A percentile compares a stretch with the other conserved stretches of the same genome.
phyloP scores from a whole-genome alignment of 2,113 vertebrate species.

The Anoura caudifer region DNA sequence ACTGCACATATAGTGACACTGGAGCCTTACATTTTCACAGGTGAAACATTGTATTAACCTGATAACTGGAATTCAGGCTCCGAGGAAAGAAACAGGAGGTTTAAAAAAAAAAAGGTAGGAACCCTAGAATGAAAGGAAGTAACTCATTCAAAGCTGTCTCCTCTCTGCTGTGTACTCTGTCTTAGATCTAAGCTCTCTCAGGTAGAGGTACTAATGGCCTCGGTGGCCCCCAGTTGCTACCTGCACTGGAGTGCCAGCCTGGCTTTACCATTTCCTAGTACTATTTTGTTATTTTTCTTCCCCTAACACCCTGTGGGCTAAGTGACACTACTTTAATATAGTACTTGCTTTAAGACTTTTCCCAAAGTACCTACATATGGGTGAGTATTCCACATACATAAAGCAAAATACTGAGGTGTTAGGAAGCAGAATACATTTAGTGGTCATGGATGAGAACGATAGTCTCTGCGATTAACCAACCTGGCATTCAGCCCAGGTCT shows the following conservation, averaged over 20 bases:
- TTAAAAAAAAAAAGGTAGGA: not conserved
- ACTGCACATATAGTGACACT: constrained; percentile 2
- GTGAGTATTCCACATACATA: not conserved
- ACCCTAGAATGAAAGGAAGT: fast-evolving
- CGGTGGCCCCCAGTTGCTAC: not conserved
- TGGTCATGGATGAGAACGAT: not conserved
- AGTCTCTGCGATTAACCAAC: not conserved
- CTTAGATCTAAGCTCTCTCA: not conserved
- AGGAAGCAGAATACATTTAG: not conserved
- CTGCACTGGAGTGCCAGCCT: not conserved
- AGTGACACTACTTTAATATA: not conserved
- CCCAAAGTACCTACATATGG: not conserved
- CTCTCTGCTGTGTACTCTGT: not conserved
- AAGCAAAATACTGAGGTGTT: not conserved
- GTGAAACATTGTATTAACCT: not conserved
- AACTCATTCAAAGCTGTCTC: not conserved
- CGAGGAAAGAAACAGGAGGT: not conserved
- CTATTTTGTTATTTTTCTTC: not conserved
- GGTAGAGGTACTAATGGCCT: not conserved
- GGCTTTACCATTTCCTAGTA: not conserved
- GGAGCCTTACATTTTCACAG: not conserved
- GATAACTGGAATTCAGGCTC: not conserved
- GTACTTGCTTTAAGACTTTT: not conserved
- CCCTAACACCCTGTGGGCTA: not conserved
- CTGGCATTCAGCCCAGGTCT: not conserved